phyloP scores from a whole-genome alignment of 2,113 vertebrate species.

The Mandrillus leucophaeus region DNA sequence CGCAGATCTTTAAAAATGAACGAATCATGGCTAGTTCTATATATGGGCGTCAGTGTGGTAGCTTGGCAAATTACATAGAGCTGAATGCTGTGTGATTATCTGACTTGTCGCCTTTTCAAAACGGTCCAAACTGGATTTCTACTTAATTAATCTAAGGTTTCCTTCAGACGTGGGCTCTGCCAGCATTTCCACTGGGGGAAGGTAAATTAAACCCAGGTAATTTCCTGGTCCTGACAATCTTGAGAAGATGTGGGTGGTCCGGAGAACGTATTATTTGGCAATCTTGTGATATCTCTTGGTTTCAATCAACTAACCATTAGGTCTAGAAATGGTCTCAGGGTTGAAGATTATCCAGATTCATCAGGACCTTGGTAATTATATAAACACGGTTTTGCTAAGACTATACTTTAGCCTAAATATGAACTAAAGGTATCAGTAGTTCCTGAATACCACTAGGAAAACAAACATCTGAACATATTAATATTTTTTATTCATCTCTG shows the following conservation, averaged over 20 bases:
- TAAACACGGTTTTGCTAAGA: background rate
- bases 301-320: background rate
- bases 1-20: constrained; percentile 16
- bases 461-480: background rate
- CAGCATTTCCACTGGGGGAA: background rate
- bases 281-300: background rate
- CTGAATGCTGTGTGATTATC: background rate
- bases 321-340: constrained; percentile 13
- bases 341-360: background rate
- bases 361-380: background rate
- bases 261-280: background rate
- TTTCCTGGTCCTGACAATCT: background rate
- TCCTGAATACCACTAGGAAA: background rate
- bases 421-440: background rate
- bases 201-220: background rate
- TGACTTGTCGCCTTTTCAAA: background rate
- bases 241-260: background rate
- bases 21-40: background rate
- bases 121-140: background rate
- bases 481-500: constrained; percentile 4
- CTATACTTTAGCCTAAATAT: background rate
- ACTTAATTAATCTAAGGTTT: background rate
- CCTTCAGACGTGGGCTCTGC: background rate
- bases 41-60: background rate
- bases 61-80: background rate